These are phyloP conservation scores for Lates japonicus DNA, from an alignment of 2,797 vertebrate species.

Conservation along the genomic window DNA sequence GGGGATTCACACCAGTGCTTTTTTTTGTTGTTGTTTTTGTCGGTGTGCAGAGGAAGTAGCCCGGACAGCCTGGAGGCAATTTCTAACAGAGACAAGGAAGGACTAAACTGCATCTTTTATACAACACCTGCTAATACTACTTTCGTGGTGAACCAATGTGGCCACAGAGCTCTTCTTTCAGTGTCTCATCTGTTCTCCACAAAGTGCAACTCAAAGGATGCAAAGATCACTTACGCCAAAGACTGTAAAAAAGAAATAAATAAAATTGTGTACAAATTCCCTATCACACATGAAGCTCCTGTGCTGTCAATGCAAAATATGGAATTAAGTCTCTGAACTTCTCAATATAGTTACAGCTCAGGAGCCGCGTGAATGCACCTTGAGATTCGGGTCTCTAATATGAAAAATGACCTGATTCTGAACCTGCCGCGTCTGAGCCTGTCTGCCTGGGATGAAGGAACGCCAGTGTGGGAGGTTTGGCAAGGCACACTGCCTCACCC, in stretches of 20 bases:
- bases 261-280: conserved; percentile 8
- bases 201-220: too few relatives aligned
- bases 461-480: conserved; percentile 53
- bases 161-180: too few relatives aligned
- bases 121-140: too few relatives aligned
- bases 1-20: neutral
- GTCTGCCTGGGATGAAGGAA: conserved; percentile 61
- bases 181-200: too few relatives aligned
- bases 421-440: conserved; percentile 66
- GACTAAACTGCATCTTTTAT: too few relatives aligned
- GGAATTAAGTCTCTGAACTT: conserved; percentile 40
- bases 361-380: conserved; percentile 53
- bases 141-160: too few relatives aligned
- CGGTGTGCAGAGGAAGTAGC: too few relatives aligned
- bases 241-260: conserved; percentile 25
- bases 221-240: too few relatives aligned
- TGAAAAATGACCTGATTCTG: conserved; percentile 69
- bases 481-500: too few relatives aligned
- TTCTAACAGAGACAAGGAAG: too few relatives aligned
- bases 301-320: conserved; percentile 49
- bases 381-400: conserved; percentile 63
- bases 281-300: conserved; percentile 31
- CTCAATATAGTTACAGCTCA: conserved; percentile 57
- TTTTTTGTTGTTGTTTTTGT: too few relatives aligned
- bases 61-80: too few relatives aligned